These are phyloP conservation scores for Crypturellus undulatus DNA, from an alignment of 2,113 vertebrate species.

Conservation along the genomic window DNA sequence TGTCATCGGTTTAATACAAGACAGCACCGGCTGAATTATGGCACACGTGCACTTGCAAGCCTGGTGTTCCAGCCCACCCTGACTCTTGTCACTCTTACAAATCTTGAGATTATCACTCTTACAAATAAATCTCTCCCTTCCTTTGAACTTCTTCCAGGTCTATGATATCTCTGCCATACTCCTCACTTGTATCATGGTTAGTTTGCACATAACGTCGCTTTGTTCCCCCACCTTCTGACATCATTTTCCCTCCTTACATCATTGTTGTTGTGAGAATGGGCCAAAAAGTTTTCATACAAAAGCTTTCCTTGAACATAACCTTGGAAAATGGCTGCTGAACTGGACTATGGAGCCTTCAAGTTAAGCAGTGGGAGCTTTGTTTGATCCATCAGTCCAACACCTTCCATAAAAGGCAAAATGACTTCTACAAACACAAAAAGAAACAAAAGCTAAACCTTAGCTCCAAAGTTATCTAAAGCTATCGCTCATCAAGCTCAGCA, in stretches of 20 bases:
- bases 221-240: too few species aligned
- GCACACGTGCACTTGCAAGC: not conserved
- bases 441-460: not conserved
- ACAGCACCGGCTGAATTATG: constrained; percentile 10
- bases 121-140: not conserved
- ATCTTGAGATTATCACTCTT: not conserved
- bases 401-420: fast-evolving
- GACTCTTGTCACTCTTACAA: not conserved
- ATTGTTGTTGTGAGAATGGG: not conserved
- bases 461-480: not conserved
- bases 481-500: not conserved
- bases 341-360: not conserved
- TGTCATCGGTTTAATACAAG: constrained; percentile 16
- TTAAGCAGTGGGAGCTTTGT: not conserved
- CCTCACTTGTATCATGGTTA: not conserved
- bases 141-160: not conserved
- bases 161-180: not conserved
- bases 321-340: not conserved
- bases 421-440: not conserved
- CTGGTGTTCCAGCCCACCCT: not conserved
- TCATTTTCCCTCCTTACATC: not conserved
- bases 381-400: not conserved
- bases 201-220: not conserved
- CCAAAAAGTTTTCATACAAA: not conserved
- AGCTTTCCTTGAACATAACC: not conserved